phyloP scores from a whole-genome alignment of 2,113 vertebrate genomes.

The Podarcis muralis region DNA sequence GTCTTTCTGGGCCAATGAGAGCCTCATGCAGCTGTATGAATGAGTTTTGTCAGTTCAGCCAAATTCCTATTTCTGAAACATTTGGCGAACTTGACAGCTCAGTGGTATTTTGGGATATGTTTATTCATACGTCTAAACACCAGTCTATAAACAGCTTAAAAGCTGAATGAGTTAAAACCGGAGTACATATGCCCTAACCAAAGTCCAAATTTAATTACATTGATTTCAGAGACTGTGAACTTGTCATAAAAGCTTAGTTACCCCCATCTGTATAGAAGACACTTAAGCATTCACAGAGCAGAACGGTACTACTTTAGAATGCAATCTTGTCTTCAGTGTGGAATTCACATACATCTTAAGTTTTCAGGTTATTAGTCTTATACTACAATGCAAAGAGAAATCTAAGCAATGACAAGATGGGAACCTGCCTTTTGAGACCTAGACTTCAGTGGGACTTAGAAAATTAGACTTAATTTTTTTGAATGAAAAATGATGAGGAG shows the following conservation, averaged over 20 bases:
- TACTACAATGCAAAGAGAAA: background rate
- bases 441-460: background rate
- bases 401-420: background rate
- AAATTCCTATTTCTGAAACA: background rate
- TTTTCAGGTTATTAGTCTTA: background rate
- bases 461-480: background rate
- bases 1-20: background rate
- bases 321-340: background rate
- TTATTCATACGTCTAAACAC: background rate
- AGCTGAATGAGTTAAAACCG: background rate
- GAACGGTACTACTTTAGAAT: background rate
- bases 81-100: rapidly evolving
- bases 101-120: background rate
- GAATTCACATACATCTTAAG: background rate
- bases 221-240: background rate
- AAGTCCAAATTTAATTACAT: background rate
- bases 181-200: no score
- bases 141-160: background rate
- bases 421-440: background rate
- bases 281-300: background rate
- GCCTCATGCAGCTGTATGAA: conserved; percentile 10
- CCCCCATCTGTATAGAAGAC: background rate
- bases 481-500: background rate
- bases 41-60: background rate
- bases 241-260: background rate